Percentiles rank a stretch among this genome's conserved stretches.
Conservation (phyloP, 2,113 vertebrate genomes). For the Dinomys branickii region DNA sequence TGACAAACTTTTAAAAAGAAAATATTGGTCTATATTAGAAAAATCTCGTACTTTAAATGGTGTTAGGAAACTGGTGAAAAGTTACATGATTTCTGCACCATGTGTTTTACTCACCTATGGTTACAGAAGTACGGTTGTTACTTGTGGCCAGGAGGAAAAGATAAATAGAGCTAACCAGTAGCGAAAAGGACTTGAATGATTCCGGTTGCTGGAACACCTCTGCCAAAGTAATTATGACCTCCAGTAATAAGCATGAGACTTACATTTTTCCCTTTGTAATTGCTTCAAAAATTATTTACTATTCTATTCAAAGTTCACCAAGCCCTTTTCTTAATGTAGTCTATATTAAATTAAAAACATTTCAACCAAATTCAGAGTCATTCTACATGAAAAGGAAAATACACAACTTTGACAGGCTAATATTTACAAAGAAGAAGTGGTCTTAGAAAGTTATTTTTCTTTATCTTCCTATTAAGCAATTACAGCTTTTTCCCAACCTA, state of each 20-base stretch:
- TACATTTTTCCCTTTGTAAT: conserved; percentile 56
- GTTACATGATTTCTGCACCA: conserved; percentile 56
- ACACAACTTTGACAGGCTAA: conserved; percentile 68
- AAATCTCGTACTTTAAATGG: conserved; percentile 66
- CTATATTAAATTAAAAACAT: conserved; percentile 74
- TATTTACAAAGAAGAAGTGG: conserved; percentile 71
- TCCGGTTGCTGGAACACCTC: not conserved
- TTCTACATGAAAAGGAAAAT: conserved; percentile 74
- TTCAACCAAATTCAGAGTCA: conserved; percentile 72
- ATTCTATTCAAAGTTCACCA: conserved; percentile 50
- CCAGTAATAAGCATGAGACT: conserved; percentile 49
- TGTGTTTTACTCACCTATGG: conserved; percentile 75
- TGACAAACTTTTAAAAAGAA: conserved; percentile 66
- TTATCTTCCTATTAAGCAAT: conserved; percentile 68
- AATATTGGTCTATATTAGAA: conserved; percentile 73
- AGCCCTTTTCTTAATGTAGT: conserved; percentile 60
- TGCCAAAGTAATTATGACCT: conserved; percentile 62
- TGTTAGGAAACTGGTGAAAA: conserved; percentile 72
- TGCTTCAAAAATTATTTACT: conserved; percentile 65
- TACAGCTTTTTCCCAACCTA: conserved; percentile 68
- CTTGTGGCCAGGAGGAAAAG: conserved; percentile 50
- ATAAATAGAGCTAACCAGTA: conserved; percentile 61
- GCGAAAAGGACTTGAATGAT: conserved; percentile 39
- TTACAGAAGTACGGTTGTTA: conserved; percentile 67
- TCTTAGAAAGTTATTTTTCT: conserved; percentile 73